Conservation (phyloP, 2,797 vertebrate genomes). For the Philypnodon macrostomus region DNA sequence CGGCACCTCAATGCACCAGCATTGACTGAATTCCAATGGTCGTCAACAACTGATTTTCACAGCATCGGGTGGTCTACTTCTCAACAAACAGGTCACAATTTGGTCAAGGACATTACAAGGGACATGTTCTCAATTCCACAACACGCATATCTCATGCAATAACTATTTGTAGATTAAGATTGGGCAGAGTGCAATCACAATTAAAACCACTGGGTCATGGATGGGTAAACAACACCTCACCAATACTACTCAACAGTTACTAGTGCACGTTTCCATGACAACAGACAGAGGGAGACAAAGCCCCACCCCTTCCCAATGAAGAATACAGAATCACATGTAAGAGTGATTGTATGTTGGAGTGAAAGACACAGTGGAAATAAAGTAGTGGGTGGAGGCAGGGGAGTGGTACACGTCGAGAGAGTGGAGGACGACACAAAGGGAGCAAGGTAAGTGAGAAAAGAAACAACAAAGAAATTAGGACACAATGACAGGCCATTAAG, state of each 20-base stretch:
- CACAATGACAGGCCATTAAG: not conserved
- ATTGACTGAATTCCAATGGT: not conserved
- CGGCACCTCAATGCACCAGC: not conserved
- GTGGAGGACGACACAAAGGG: conserved; percentile 31
- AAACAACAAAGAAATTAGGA: conserved; percentile 9
- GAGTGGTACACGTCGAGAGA: conserved; percentile 26
- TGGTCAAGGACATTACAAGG: conserved; percentile 54
- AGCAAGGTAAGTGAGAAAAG: conserved; percentile 22
- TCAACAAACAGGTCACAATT: conserved; percentile 12
- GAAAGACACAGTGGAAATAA: conserved; percentile 35
- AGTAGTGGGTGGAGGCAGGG: conserved; percentile 25
- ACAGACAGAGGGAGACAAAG: conserved; percentile 74
- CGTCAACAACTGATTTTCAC: no score
- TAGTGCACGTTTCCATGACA: conserved; percentile 94
- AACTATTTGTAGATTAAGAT: conserved; percentile 39
- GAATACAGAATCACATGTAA: conserved; percentile 52
- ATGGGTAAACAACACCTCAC: conserved; percentile 27
- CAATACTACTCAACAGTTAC: conserved; percentile 73
- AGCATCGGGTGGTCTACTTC: no score
- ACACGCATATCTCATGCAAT: not conserved
- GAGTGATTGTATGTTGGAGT: conserved; percentile 47
- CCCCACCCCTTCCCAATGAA: conserved; percentile 35
- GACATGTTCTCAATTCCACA: conserved; percentile 5
- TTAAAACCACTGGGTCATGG: conserved; percentile 60
- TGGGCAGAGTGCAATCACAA: conserved; percentile 47